These are phyloP conservation scores for Parus major DNA, from an alignment of 2,113 vertebrate species.

Conservation along the genomic window DNA sequence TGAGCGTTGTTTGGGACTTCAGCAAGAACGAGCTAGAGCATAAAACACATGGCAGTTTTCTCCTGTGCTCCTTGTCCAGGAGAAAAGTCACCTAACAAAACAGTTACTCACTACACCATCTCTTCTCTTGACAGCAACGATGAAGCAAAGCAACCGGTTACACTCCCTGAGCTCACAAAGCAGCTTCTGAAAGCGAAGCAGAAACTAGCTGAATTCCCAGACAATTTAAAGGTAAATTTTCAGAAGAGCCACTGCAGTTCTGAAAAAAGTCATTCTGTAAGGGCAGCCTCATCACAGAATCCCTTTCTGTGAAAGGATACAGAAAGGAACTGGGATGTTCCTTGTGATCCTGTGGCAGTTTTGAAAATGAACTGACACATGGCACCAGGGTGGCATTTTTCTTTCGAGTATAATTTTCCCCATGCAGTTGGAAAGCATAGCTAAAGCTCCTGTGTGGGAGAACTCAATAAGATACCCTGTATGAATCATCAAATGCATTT, in stretches of 20 bases:
- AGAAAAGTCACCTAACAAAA: background rate
- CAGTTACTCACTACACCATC: background rate
- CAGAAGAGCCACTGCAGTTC: background rate
- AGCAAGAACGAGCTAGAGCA: rapidly evolving
- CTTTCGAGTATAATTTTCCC: background rate
- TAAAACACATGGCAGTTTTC: background rate
- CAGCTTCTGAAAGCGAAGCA: slow-evolving; percentile 81
- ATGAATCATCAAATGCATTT: background rate
- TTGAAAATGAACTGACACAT: background rate
- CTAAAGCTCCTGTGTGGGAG: background rate
- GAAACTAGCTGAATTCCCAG: slow-evolving; percentile 78
- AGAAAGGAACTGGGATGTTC: background rate
- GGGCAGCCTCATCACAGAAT: background rate
- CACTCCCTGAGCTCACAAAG: slow-evolving; percentile 81
- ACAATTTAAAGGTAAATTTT: slow-evolving; percentile 75
- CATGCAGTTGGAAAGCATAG: rapidly evolving
- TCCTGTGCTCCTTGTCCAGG: background rate
- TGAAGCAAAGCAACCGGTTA: slow-evolving; percentile 59
- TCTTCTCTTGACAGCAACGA: slow-evolving; percentile 61
- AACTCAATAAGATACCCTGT: background rate
- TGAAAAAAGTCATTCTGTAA: background rate
- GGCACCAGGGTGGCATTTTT: background rate
- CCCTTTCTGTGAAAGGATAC: background rate
- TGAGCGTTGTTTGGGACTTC: background rate
- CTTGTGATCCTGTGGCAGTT: background rate